Conservation (phyloP, 1,140 invertebrate species). For the Pseudomyrmex concolor region DNA sequence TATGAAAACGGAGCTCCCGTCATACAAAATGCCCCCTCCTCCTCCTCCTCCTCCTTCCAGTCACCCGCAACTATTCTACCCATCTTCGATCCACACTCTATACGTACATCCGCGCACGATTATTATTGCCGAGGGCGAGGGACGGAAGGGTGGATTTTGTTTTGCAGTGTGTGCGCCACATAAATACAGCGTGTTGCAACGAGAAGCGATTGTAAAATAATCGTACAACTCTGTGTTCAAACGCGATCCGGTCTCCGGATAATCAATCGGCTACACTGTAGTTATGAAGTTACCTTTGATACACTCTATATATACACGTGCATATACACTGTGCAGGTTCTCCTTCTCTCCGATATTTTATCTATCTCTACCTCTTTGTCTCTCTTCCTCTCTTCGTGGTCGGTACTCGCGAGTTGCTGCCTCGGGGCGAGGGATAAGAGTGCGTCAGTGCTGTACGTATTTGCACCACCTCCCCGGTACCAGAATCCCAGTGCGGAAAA, state of each 20-base stretch:
- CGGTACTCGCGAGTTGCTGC: conserved; percentile 72
- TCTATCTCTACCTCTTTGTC: conserved; percentile 44
- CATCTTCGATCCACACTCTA: conserved; percentile 45
- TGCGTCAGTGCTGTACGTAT: conserved; percentile 33
- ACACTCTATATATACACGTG: conserved; percentile 67
- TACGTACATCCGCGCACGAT: neutral
- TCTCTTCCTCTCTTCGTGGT: conserved; percentile 70
- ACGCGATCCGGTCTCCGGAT: conserved; percentile 30
- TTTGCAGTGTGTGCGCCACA: neutral
- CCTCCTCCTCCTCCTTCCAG: too few relatives aligned
- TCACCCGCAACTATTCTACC: conserved; percentile 1
- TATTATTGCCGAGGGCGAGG: conserved; percentile 1
- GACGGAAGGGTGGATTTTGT: conserved; percentile 21
- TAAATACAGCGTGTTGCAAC: conserved; percentile 15
- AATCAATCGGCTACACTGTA: conserved; percentile 60
- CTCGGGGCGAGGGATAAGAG: conserved; percentile 71
- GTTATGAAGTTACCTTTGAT: conserved; percentile 67
- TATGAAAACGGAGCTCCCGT: neutral
- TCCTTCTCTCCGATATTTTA: conserved; percentile 48
- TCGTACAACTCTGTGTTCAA: conserved; percentile 22
- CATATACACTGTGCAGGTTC: conserved; percentile 52
- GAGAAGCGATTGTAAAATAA: conserved; percentile 22
- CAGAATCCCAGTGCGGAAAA: neutral
- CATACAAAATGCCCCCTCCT: neutral
- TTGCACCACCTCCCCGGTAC: neutral